Conservation (phyloP, 2,113 vertebrate genomes). For the Leptodactylus fuscus region DNA sequence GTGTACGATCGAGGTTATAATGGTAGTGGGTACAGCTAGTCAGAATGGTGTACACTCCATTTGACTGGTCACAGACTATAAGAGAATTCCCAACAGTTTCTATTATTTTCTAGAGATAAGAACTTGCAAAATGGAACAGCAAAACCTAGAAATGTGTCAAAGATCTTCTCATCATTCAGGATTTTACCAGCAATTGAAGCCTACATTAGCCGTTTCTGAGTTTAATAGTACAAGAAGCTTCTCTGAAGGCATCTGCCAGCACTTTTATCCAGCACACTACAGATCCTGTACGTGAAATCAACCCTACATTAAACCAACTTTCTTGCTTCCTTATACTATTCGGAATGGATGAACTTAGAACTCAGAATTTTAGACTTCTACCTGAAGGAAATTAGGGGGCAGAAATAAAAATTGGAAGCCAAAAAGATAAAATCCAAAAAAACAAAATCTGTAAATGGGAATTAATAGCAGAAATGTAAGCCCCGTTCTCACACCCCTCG, state of each 20-base stretch:
- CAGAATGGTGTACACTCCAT: not conserved
- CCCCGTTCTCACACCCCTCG: slow-evolving; percentile 2
- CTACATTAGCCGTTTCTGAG: not conserved
- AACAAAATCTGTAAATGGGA: not conserved
- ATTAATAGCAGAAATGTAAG: not conserved
- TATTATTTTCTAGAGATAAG: not conserved
- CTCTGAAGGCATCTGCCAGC: not conserved
- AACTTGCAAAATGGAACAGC: not conserved
- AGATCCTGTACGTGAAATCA: no score
- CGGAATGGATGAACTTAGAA: no score
- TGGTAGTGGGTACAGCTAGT: not conserved
- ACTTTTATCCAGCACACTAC: not conserved
- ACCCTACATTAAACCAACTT: no score
- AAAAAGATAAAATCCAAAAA: no score
- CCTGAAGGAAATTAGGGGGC: no score
- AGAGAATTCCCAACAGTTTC: not conserved
- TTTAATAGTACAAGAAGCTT: not conserved
- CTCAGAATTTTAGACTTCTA: no score
- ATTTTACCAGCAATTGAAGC: not conserved
- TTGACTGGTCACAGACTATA: not conserved
- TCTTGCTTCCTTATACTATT: no score
- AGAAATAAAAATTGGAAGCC: no score
- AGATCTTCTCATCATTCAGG: not conserved
- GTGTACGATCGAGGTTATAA: no score
- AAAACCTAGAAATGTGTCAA: no score